These are phyloP conservation scores for Tetragnatha montana DNA, from an alignment of 2,888 invertebrate genomes.

Conservation along the genomic window DNA sequence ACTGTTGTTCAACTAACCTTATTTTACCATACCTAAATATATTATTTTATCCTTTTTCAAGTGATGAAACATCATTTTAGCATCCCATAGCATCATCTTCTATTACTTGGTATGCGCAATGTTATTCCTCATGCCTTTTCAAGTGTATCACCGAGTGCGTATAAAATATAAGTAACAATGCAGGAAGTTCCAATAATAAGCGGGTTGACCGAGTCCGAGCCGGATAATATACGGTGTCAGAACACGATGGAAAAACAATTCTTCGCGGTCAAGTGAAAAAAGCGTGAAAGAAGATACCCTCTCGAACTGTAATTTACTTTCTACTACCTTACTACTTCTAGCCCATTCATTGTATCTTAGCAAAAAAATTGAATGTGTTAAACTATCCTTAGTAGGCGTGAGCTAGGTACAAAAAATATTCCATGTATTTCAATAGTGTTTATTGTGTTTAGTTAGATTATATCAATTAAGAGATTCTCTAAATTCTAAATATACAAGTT, in stretches of 20 bases:
- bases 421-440: too few species aligned
- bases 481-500: too few species aligned
- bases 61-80: too few species aligned
- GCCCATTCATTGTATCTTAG: background rate
- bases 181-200: constrained; percentile 17
- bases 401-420: too few species aligned
- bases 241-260: background rate
- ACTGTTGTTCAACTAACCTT: background rate
- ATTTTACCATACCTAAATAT: background rate
- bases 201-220: constrained; percentile 1
- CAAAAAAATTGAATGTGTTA: background rate
- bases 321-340: background rate
- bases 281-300: constrained; percentile 4
- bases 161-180: constrained; percentile 14
- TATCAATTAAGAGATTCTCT: too few species aligned
- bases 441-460: too few species aligned
- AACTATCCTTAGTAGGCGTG: background rate
- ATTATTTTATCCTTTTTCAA: background rate
- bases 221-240: background rate
- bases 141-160: constrained; percentile 16
- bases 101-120: background rate
- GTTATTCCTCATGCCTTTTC: constrained; percentile 9
- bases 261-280: background rate
- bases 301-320: constrained; percentile 11
- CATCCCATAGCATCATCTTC: background rate